These are phyloP conservation scores for Mus spretus DNA, from an alignment of 2,797 vertebrate genomes.

Conservation along the genomic window DNA sequence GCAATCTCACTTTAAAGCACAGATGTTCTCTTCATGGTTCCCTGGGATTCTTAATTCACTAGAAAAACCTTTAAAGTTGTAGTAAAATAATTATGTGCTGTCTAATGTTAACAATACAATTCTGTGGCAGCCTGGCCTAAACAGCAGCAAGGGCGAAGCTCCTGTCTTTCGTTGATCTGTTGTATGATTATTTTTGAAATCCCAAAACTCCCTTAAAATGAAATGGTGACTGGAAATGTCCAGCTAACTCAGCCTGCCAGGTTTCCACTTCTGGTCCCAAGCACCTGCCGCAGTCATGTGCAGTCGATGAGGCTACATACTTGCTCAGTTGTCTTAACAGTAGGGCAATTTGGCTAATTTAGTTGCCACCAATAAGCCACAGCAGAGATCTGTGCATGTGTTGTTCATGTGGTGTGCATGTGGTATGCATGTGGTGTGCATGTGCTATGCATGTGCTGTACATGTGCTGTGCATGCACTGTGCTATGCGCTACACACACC, in stretches of 20 bases:
- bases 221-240: neutral
- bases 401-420: too few relatives aligned
- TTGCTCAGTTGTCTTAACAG: neutral
- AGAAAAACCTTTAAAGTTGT: neutral
- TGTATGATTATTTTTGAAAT: neutral
- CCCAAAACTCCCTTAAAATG: fast-evolving
- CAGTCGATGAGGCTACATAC: fast-evolving
- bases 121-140: neutral
- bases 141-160: neutral
- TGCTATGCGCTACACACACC: too few relatives aligned
- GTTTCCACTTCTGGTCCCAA: neutral
- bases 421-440: too few relatives aligned
- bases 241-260: fast-evolving
- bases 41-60: neutral
- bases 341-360: fast-evolving
- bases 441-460: too few relatives aligned
- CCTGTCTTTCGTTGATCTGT: too few relatives aligned
- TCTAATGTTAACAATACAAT: neutral
- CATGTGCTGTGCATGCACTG: neutral
- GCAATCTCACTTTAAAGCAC: neutral
- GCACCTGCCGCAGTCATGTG: fast-evolving
- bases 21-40: neutral
- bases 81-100: neutral
- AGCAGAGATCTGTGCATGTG: neutral
- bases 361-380: fast-evolving